Conservation (phyloP, 2,113 vertebrate genomes). For the Mastomys natalensis region DNA sequence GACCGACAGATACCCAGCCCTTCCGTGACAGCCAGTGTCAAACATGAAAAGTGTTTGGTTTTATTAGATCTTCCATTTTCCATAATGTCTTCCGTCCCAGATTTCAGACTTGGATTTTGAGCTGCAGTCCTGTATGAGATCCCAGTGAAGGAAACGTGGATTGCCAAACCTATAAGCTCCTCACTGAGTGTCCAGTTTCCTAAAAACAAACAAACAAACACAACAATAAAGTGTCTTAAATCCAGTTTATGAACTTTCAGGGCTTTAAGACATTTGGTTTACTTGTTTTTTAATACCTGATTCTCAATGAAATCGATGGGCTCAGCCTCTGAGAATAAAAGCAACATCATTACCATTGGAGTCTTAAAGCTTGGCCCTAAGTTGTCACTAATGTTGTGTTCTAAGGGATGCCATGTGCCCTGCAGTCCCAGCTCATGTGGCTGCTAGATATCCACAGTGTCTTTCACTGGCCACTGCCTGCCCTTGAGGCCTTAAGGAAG, state of each 20-base stretch:
- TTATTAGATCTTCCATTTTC: slow-evolving; percentile 75
- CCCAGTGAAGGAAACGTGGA: slow-evolving; percentile 83
- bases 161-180: slow-evolving; percentile 88
- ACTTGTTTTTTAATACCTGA: slow-evolving; percentile 80
- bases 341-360: slow-evolving; percentile 66
- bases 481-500: slow-evolving; percentile 70
- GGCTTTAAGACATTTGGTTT: slow-evolving; percentile 85
- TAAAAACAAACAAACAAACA: background rate
- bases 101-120: slow-evolving; percentile 83
- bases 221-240: slow-evolving; percentile 75
- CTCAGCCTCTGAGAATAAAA: slow-evolving; percentile 73
- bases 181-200: slow-evolving; percentile 84
- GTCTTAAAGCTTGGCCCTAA: slow-evolving; percentile 85
- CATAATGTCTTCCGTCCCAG: slow-evolving; percentile 86
- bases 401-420: slow-evolving; percentile 62
- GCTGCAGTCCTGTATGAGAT: slow-evolving; percentile 85
- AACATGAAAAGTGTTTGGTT: slow-evolving; percentile 80
- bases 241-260: slow-evolving; percentile 89
- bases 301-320: slow-evolving; percentile 77
- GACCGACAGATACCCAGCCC: slow-evolving; percentile 85
- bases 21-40: slow-evolving; percentile 85
- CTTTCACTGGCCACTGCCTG: slow-evolving; percentile 78
- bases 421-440: slow-evolving; percentile 78
- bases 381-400: slow-evolving; percentile 78
- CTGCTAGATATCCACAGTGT: slow-evolving; percentile 82